Conservation (phyloP, 2,113 vertebrate species). For the Cettia cetti region DNA sequence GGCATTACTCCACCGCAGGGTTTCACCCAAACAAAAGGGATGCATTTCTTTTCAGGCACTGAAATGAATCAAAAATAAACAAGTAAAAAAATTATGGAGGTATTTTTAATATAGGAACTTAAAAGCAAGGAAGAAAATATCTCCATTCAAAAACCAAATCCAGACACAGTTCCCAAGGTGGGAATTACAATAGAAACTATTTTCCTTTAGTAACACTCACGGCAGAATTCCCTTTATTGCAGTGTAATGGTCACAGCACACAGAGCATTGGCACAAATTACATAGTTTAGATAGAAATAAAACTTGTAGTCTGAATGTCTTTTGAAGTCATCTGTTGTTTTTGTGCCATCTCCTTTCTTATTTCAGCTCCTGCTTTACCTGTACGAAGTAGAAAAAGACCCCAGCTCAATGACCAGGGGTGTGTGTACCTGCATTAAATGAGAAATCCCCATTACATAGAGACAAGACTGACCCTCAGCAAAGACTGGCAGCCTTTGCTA, state of each 20-base stretch:
- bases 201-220: not conserved
- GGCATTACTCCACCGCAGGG: not conserved
- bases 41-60: not conserved
- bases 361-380: not conserved
- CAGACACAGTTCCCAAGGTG: not conserved
- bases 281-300: not conserved
- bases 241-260: not conserved
- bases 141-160: not conserved
- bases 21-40: not conserved
- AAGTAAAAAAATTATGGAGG: not conserved
- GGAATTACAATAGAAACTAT: not conserved
- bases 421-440: not conserved
- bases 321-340: not conserved
- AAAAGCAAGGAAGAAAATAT: not conserved
- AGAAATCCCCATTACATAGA: not conserved
- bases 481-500: not conserved
- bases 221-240: not conserved
- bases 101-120: not conserved
- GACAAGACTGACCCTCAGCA: not conserved
- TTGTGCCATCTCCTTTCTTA: not conserved
- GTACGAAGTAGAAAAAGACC: not conserved
- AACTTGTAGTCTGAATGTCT: not conserved
- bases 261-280: not conserved
- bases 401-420: not conserved
- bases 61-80: not conserved